Percentiles rank a stretch among this genome's conserved stretches.
These are phyloP conservation scores for Sinocyclocheilus rhinocerous DNA, from an alignment of 2,113 vertebrate species.

Conservation along the genomic window DNA sequence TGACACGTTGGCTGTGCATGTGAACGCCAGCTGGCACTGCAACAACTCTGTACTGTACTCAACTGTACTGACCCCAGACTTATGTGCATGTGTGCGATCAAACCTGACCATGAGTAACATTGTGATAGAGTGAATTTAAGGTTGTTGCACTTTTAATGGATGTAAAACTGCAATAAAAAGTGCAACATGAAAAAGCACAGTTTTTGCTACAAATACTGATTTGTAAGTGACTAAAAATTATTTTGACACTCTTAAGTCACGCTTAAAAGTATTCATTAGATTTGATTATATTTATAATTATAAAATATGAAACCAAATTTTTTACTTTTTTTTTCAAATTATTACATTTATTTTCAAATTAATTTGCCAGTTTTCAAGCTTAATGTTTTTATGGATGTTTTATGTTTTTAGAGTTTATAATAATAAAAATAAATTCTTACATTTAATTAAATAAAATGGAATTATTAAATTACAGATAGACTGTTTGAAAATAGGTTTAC, in stretches of 20 bases:
- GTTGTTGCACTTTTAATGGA: not conserved
- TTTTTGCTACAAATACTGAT: not conserved
- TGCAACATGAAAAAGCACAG: not conserved
- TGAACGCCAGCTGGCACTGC: conserved; percentile 45
- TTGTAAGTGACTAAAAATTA: not conserved
- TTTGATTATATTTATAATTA: not conserved
- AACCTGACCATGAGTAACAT: conserved; percentile 7
- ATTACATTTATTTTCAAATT: not conserved
- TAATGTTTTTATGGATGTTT: not conserved
- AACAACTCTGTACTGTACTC: too few relatives aligned
- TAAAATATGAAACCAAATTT: not conserved
- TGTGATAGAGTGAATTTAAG: not conserved
- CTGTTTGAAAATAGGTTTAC: not conserved
- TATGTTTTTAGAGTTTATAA: not conserved
- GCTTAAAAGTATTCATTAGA: not conserved
- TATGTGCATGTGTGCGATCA: conserved; percentile 14
- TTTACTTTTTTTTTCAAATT: not conserved
- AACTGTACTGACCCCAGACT: not conserved
- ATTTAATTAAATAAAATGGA: not conserved
- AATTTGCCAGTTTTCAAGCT: not conserved
- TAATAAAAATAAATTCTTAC: not conserved
- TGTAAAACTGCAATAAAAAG: not conserved
- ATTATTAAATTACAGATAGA: not conserved
- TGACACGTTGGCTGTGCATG: conserved; percentile 66
- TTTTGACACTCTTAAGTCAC: not conserved